These are phyloP conservation scores for Tethya wilhelma DNA, from an alignment of 37 sponge, comb jelly and placozoan species.

Conservation along the genomic window DNA sequence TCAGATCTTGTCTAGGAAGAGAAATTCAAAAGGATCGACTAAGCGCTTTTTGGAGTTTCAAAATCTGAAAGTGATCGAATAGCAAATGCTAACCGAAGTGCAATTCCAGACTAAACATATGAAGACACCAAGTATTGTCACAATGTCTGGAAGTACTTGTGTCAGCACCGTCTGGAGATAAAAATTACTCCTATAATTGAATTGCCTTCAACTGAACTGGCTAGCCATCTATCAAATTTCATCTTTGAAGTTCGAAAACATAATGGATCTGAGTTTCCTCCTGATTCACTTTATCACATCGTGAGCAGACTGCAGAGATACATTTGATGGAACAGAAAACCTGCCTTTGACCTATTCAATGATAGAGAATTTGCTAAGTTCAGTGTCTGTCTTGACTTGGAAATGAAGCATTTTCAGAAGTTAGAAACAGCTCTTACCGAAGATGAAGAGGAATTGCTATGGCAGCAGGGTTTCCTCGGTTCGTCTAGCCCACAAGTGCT, in stretches of 20 bases:
- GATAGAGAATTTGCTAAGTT: conserved; percentile 35
- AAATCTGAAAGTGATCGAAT: background rate
- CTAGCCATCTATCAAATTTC: background rate
- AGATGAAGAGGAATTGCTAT: conserved; percentile 33
- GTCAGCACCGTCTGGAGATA: background rate
- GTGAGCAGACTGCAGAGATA: background rate
- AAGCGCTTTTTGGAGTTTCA: background rate
- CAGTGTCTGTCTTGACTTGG: conserved; percentile 25
- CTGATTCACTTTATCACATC: conserved; percentile 8
- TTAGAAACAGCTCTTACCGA: too few species aligned
- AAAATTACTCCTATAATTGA: background rate
- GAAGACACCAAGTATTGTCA: conserved; percentile 15
- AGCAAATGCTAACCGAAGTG: background rate
- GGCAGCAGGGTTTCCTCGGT: conserved; percentile 37
- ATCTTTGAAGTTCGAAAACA: conserved; percentile 1
- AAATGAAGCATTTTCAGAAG: conserved; percentile 55
- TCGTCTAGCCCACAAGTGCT: conserved; percentile 16
- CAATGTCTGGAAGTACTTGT: background rate
- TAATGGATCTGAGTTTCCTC: conserved; percentile 9
- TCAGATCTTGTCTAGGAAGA: too few species aligned
- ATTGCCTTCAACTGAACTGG: background rate
- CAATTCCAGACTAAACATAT: background rate
- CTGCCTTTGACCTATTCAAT: conserved; percentile 21
- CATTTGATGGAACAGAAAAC: background rate
- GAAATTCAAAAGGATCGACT: too few species aligned